phyloP scores from a whole-genome alignment of 1,140 invertebrate genomes.

The Drosophila serrata region DNA sequence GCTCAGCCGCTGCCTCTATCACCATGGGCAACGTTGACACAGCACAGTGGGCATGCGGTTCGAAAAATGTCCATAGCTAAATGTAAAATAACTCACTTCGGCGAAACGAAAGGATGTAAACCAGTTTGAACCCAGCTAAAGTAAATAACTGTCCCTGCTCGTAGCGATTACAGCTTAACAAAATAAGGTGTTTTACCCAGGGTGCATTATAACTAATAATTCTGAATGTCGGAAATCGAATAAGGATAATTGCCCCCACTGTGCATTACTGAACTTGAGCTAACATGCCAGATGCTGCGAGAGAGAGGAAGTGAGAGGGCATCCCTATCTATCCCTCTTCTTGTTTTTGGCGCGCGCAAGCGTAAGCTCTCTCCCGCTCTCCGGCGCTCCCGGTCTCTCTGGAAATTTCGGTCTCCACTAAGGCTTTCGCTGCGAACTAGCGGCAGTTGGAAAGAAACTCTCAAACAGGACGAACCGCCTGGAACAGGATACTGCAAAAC shows the following conservation, averaged over 20 bases:
- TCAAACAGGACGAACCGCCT: slow-evolving; percentile 66
- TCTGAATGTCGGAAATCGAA: neutral
- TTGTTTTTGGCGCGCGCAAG: slow-evolving; percentile 73
- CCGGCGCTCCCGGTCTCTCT: slow-evolving; percentile 51
- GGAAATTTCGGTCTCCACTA: slow-evolving; percentile 50
- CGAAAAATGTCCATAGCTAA: no score
- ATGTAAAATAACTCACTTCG: neutral
- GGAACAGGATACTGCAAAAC: slow-evolving; percentile 38
- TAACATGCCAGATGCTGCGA: slow-evolving; percentile 58
- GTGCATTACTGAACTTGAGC: slow-evolving; percentile 42
- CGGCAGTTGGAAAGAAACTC: slow-evolving; percentile 63
- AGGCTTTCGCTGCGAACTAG: slow-evolving; percentile 35
- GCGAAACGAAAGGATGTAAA: neutral
- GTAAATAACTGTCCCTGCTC: no score
- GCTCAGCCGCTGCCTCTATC: slow-evolving; percentile 15
- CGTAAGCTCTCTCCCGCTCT: slow-evolving; percentile 66
- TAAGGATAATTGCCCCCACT: slow-evolving; percentile 16
- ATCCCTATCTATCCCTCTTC: slow-evolving; percentile 38
- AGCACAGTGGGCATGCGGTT: slow-evolving; percentile 12
- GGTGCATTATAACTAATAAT: no score
- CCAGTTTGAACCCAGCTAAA: neutral
- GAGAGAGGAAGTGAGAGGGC: slow-evolving; percentile 21
- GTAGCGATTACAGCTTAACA: no score
- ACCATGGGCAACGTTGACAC: slow-evolving; percentile 1
- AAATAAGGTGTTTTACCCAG: no score